Percentiles rank a stretch among this genome's conserved stretches.
These are phyloP conservation scores for Ataeniobius toweri DNA, from an alignment of 2,797 vertebrate genomes.

Conservation along the genomic window DNA sequence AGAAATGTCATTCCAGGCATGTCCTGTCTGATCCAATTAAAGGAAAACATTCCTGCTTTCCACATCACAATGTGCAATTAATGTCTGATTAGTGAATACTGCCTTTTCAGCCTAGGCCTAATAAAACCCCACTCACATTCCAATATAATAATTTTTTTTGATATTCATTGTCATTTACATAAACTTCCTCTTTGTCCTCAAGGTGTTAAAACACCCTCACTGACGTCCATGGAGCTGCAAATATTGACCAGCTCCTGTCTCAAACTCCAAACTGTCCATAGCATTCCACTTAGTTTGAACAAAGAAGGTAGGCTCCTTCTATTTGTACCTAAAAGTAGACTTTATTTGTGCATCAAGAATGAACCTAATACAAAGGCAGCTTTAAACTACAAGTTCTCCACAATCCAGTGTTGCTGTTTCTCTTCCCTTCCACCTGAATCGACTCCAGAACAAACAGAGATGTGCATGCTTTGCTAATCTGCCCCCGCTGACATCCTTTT, in stretches of 20 bases:
- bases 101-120: not conserved
- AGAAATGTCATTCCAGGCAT: constrained; percentile 4
- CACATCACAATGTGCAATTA: not conserved
- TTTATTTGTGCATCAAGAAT: constrained; percentile 1
- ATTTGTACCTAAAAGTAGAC: not conserved
- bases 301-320: constrained; percentile 86
- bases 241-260: constrained; percentile 97
- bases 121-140: not conserved
- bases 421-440: constrained; percentile 38
- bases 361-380: not conserved
- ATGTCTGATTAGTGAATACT: constrained; percentile 4
- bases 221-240: constrained; percentile 95
- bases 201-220: constrained; percentile 94
- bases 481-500: constrained; percentile 14
- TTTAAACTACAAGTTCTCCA: constrained; percentile 28
- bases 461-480: constrained; percentile 56
- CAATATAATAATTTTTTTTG: not conserved
- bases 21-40: not conserved
- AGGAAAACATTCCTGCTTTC: not conserved
- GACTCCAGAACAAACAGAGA: constrained; percentile 57
- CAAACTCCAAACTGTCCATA: constrained; percentile 97
- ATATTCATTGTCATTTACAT: constrained; percentile 4
- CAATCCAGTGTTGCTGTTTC: constrained; percentile 16
- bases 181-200: constrained; percentile 7
- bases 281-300: constrained; percentile 92